Evolutionary conservation across 2,888 invertebrate species (phyloP), one percentile per base, ranked within the genome.

Genomic region (Pandemis heparana): DNA sequence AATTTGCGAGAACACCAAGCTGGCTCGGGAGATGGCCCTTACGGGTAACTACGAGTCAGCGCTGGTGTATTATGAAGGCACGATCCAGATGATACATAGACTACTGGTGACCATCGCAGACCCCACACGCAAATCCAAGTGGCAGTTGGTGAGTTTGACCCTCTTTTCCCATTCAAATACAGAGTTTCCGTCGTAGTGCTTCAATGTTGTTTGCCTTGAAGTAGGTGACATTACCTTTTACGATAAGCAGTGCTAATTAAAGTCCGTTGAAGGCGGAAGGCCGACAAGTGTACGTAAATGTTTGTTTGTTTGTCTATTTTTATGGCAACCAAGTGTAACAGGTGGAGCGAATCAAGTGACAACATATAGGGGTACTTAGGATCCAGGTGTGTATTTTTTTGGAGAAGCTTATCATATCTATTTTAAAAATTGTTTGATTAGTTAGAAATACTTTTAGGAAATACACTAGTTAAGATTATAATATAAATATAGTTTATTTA

Each of bases 11-110:
- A 99, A 98, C 95, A 97, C 98, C 75, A 98, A 98, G 92, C 93
- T 98, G 91, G 99, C 98, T 74, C 95, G 99, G 85, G 99, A 99
- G 95, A 98, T 97, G 97, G 98, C 98, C 76, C 95, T 99, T 84
- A 96, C 98, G 87, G 99, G 99, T 32, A 98, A 99, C 92, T 99
- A 99, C 88, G 99, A 99, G 86, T 97, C 98, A 77, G 97, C 99
- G 38, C 96, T 97, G 79, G 97, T 99, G 74, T 99, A 98, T 91
- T 99, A 99, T 88, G 98, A 99, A 89, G 98, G 98, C 69, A 97
- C 98, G 10, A 96, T 99, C 74, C 98, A 98, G 89, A 98, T 98
- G 95, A 97, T 99, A 82, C 97, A 97, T 83, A 96, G 97, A 82
- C 95, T 98, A 75, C 95, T 99, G 61, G 95, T 96, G 43, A 96